Conservation (phyloP, 1,140 invertebrate species). For the Papilio machaon region DNA sequence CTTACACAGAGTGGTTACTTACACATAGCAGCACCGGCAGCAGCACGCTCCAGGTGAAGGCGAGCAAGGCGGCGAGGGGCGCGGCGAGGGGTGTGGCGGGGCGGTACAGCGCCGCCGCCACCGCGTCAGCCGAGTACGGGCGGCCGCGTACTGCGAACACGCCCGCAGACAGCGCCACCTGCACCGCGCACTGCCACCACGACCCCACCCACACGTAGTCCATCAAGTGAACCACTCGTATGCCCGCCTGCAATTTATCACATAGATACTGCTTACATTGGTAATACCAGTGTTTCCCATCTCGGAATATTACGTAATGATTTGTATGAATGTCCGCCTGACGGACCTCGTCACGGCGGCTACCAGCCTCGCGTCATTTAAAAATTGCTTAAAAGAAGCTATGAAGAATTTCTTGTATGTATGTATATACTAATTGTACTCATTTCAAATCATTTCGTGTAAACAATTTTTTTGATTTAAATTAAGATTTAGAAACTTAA, state of each 20-base stretch:
- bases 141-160: conserved; percentile 92
- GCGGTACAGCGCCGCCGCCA: conserved; percentile 86
- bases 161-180: conserved; percentile 88
- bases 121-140: conserved; percentile 91
- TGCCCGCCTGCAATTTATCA: conserved; percentile 85
- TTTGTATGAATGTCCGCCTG: too few species aligned
- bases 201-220: conserved; percentile 91
- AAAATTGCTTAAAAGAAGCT: too few species aligned
- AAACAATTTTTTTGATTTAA: too few species aligned
- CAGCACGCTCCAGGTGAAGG: conserved; percentile 95
- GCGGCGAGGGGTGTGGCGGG: conserved; percentile 76
- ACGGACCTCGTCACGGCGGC: too few species aligned
- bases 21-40: conserved; percentile 90
- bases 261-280: background rate
- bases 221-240: conserved; percentile 91
- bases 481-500: too few species aligned
- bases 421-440: too few species aligned
- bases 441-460: too few species aligned
- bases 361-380: too few species aligned
- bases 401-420: too few species aligned
- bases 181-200: conserved; percentile 93
- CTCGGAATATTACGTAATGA: too few species aligned
- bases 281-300: too few species aligned
- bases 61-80: conserved; percentile 87
- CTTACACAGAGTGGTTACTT: conserved; percentile 55